These are phyloP conservation scores for zebrafish (Danio rerio) DNA, from an alignment of 2,113 vertebrate genomes.

Conservation along the genomic window DNA sequence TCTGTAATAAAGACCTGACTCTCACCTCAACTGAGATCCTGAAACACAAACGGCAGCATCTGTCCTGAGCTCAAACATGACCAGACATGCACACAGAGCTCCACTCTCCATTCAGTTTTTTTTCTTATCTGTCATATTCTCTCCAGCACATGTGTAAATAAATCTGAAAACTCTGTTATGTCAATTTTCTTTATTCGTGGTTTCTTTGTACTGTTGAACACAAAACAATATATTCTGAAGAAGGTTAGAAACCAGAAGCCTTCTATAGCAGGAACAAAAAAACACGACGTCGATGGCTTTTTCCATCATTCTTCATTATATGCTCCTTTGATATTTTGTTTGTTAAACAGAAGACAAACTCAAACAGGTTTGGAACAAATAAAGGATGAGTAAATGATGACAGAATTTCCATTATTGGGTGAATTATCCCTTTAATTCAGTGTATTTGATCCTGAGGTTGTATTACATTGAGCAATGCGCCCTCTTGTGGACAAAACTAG, in stretches of 20 bases:
- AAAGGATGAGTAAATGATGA: too few relatives aligned
- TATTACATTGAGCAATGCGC: neutral
- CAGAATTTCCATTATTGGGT: too few relatives aligned
- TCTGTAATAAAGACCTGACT: conserved; percentile 81
- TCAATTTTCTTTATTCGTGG: neutral
- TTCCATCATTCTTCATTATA: too few relatives aligned
- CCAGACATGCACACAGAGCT: neutral
- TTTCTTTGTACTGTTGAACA: too few relatives aligned
- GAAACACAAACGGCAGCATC: conserved; percentile 82
- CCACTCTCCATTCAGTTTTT: neutral
- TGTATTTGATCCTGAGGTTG: neutral
- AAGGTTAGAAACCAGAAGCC: too few relatives aligned
- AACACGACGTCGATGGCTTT: too few relatives aligned
- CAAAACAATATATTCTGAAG: too few relatives aligned
- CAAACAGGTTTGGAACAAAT: too few relatives aligned
- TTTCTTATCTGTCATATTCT: neutral
- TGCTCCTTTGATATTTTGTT: too few relatives aligned
- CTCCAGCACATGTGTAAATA: neutral
- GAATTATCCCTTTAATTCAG: neutral
- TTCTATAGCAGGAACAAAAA: too few relatives aligned
- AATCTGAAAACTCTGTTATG: neutral
- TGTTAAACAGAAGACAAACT: too few relatives aligned
- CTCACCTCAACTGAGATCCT: conserved; percentile 89
- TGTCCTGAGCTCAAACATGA: conserved; percentile 12
- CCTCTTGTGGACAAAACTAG: conserved; percentile 3